Percentiles rank a stretch among this genome's conserved stretches.
Conservation (phyloP, 2,888 invertebrate genomes). For the Chloromyia formosa region DNA sequence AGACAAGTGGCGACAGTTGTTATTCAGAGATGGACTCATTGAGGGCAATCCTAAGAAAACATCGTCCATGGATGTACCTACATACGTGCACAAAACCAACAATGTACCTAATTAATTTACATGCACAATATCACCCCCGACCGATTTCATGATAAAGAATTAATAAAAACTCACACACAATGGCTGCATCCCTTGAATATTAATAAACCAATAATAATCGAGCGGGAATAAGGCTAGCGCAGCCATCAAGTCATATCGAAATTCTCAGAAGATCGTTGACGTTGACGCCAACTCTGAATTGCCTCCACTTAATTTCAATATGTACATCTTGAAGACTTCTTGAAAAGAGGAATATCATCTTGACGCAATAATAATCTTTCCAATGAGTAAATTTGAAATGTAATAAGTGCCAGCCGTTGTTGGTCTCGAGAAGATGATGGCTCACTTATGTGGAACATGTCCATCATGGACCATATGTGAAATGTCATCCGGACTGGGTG, state of each 20-base stretch:
- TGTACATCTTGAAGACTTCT: background rate
- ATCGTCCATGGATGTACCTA: no score
- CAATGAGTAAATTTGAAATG: background rate
- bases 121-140: background rate
- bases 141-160: background rate
- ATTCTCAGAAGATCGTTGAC: background rate
- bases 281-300: background rate
- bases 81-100: background rate
- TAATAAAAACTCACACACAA: constrained; percentile 3
- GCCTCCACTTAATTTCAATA: background rate
- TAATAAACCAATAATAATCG: background rate
- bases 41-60: no score
- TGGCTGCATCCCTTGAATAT: background rate
- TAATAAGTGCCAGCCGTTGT: no score
- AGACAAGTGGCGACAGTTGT: no score
- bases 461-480: no score
- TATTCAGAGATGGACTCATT: no score
- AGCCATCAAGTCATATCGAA: background rate
- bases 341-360: background rate
- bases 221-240: background rate
- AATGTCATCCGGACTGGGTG: no score
- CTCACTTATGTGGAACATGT: no score
- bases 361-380: background rate
- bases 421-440: no score
- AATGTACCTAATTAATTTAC: background rate